Base-by-base conservation (phyloP, 2,113 vertebrate species). In the Aptenodytes forsteri region DNA sequence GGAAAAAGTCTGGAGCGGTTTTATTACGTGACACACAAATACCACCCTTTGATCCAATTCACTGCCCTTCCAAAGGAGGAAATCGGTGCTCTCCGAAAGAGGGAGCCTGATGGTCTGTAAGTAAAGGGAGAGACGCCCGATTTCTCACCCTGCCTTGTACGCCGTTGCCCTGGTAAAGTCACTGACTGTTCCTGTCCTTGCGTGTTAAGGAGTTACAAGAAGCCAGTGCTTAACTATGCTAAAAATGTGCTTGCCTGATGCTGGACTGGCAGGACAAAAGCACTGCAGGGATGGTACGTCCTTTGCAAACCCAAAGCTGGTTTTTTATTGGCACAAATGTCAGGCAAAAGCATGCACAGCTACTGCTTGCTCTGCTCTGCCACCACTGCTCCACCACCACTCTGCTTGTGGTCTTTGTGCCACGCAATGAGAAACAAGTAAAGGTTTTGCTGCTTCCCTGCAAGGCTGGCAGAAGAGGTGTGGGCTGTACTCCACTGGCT, bases 341-440 rank as follows among this genome's bases (percentile, higher is more conserved):
- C n/a, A 8, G 64, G 32, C 6, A 6, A 16, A 15, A 54, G 47
- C 2, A 1, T 1, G 49, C 72, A 11, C 30, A 17, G 66, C 18
- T 30, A 11, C 49, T 36, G 59, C 44, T 72, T 4, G 8, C 66
- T 50, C 59, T 52, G 29, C 29, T 52, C 52, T 46, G 44, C 61
- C 19, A 10, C 56, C 14, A 4, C 61, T 5, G 42, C 64, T 52
- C 25, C 46, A 7, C 36, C 25, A 7, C 16, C 13, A 5, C 55
- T 55, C 7, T 3, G 54, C 27, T 42, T 5, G 21, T 3, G 13
- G 32, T 11, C 22, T 50, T n/a, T 4, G 49, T 40, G 54, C 44
- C 87, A 22, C 1, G 11, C 49, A 7, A 4, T 0, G 44, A 61
- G n/a, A 14, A 21, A 36, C 8, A 30, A 40, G 16, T 0, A 10